phyloP scores from a whole-genome alignment of 2,888 invertebrate genomes.

The Calliphora vomitoria region DNA sequence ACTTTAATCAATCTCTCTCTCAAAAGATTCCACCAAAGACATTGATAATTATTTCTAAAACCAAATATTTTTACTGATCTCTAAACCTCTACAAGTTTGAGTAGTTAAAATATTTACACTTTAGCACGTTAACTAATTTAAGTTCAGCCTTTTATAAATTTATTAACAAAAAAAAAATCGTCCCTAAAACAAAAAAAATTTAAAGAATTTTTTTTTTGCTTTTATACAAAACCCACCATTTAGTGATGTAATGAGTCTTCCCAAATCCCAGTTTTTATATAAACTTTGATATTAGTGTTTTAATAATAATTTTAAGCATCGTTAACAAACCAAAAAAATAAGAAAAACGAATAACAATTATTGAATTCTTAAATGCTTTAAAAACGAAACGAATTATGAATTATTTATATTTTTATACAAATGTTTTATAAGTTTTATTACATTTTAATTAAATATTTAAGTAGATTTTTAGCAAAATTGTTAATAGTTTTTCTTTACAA shows the following conservation, averaged over 20 bases:
- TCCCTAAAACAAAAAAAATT: slow-evolving; percentile 50
- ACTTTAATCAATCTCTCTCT: neutral
- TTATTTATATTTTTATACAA: slow-evolving; percentile 35
- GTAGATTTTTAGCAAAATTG: slow-evolving; percentile 67
- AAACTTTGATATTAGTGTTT: slow-evolving; percentile 42
- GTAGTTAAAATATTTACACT: slow-evolving; percentile 7
- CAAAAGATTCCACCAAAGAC: slow-evolving; percentile 64
- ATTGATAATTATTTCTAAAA: slow-evolving; percentile 16
- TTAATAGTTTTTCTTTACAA: slow-evolving; percentile 51
- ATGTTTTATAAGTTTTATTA: slow-evolving; percentile 4
- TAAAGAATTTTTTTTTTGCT: slow-evolving; percentile 25
- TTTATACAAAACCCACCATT: slow-evolving; percentile 30
- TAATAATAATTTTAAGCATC: slow-evolving; percentile 11
- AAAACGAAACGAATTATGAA: slow-evolving; percentile 32
- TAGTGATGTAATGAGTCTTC: slow-evolving; percentile 72
- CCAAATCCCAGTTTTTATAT: slow-evolving; percentile 56
- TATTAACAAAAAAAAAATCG: slow-evolving; percentile 23
- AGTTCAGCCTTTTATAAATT: slow-evolving; percentile 14
- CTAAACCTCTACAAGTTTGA: slow-evolving; percentile 28
- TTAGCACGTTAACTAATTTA: neutral
- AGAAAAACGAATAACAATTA: neutral
- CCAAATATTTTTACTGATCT: slow-evolving; percentile 48
- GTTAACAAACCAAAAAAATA: neutral
- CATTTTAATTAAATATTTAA: neutral
- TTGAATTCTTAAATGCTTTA: slow-evolving; percentile 40